Base-by-base conservation (phyloP, 1,140 invertebrate genomes). In the Aradophagus sp. region DNA sequence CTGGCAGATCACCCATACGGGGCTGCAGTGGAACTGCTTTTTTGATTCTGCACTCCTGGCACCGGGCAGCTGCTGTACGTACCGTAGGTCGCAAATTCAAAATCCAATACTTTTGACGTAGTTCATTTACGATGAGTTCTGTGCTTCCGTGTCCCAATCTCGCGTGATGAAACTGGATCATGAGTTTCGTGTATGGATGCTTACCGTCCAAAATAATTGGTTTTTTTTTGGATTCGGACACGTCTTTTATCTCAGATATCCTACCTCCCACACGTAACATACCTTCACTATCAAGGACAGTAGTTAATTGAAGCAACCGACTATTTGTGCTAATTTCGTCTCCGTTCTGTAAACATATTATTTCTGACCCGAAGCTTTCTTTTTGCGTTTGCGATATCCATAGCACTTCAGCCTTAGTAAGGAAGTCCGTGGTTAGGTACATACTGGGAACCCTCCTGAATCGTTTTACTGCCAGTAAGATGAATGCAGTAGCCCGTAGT, bases 1-100 rank as follows among this genome's bases (percentile, higher is more conserved):
- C 13, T 2, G 81, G 80, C 1, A 84, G 44, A 29, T 77, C 29
- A 5, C 67, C 81, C 82, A 85, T 85, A 3, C 12, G 2, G 1
- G 41, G 41, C 1, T 38, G 34, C 1, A 2, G 7, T 1, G 47
- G 47, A 12, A 27, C 27, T 0, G 7, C 11, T 12, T 20, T 52
- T 1, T 15, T 29, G n/a, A 52, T 7, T 12, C 15, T 27, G 5
- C 34, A 52, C 0, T 0, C 3, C 7, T 26, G 20, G 5, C 34
- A 55, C 5, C 42, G 41, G 0, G 8, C 11, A 5, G 12, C 7
- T 11, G 42, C 38, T 2, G 15, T 14, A 11, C 8, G 12, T 4
- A 55, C 15, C 2, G 50, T 15, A 1, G 7, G n/a, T 0, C 50
- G 36, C 0, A 29, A n/a, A 17, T 19, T 34, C 29, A 42, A 23